Base-by-base conservation (phyloP, 1,140 invertebrate genomes). In the Glossosoma conforme region DNA sequence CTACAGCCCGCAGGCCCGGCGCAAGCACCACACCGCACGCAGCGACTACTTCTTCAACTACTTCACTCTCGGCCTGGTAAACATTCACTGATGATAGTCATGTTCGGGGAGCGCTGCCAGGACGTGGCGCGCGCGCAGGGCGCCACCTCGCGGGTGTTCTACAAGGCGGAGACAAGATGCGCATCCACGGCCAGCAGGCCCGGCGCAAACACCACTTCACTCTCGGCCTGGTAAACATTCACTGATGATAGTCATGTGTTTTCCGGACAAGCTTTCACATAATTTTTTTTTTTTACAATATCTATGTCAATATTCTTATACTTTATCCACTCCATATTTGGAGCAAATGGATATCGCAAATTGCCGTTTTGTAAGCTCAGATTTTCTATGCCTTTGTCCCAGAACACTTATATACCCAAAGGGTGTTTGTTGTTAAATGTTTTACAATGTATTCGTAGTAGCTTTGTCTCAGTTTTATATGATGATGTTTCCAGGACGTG, bases 111-210 rank as follows among this genome's bases (percentile, higher is more conserved):
- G 61, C 82, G 82, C 15, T 87, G 85, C 55, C 87, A 96, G 75
- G 90, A 91, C 71, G 89, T 97, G 38, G 77, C 88, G 60, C 65
- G 67, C 0, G 74, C 78, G 21, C 74, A 93, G 45, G 90, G 89
- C 18, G 83, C 85, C 30, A 83, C 84, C 1, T 82, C 85, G 41
- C 80, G 86, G 42, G 80, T 95, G 2, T 97, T 95, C 71, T 97
- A 89, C 72, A 97, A 98, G 75, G 86, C 90, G 18, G 93, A 98
- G 94, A 98, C 67, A 97, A 98, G 75, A 97, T 98, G 93, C 88
- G 92, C 70, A 97, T 97, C 61, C 94, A 97, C 69, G 89, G 91
- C 62, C 86, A 90, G 11, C 85, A 91, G 66, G 82, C 84, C 45
- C 79, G 83, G 54, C 83, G 86, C 52, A 81, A 86, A 60, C 79